A percentile compares a stretch with the other conserved stretches of the same genome.
phyloP scores from a whole-genome alignment of 2,113 vertebrate genomes.

The Urocynchramus pylzowi region DNA sequence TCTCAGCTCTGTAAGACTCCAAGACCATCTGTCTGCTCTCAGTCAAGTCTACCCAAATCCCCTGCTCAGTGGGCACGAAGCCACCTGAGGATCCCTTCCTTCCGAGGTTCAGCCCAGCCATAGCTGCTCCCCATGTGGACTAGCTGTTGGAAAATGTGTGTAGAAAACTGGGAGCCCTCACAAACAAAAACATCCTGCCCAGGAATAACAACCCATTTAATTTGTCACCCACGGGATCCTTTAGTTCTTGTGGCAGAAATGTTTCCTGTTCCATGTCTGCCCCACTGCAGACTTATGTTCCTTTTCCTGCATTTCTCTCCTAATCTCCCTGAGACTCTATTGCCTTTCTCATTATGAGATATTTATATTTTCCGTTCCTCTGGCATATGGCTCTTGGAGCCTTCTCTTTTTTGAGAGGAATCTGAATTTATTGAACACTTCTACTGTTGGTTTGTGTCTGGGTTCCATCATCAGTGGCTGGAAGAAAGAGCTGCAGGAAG shows the following conservation, averaged over 20 bases:
- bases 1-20: neutral
- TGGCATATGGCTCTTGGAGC: conserved; percentile 22
- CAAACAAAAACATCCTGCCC: neutral
- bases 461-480: neutral
- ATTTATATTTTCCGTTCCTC: conserved; percentile 15
- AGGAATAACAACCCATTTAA: neutral
- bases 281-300: neutral
- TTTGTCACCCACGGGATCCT: neutral
- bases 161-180: neutral
- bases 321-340: conserved; percentile 20
- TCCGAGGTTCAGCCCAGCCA: neutral
- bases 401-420: neutral
- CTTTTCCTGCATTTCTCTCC: neutral
- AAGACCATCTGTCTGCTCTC: conserved; percentile 10
- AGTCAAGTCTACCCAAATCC: neutral
- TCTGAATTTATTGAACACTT: neutral
- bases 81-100: neutral
- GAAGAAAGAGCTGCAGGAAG: neutral
- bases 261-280: neutral
- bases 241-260: neutral
- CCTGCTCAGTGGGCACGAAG: neutral
- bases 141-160: neutral
- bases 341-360: conserved; percentile 15
- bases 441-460: neutral
- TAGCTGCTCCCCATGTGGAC: neutral